A percentile compares a stretch with the other conserved stretches of the same genome.
Conservation (phyloP, 2,888 invertebrate species). For the Hypercompe scribonia region DNA sequence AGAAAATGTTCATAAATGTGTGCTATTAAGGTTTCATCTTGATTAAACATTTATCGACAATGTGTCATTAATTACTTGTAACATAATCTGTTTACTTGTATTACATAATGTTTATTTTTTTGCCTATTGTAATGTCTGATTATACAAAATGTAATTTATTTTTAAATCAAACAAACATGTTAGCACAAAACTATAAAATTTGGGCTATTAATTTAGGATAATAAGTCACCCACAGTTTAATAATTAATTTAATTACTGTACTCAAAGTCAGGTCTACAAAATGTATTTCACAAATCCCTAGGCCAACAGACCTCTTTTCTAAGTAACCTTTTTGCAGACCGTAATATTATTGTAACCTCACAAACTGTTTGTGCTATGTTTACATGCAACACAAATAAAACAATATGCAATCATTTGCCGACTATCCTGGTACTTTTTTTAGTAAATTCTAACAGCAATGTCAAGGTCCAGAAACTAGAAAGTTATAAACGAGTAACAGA, state of each 20-base stretch:
- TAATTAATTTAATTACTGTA: too few relatives aligned
- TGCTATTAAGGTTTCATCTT: not conserved
- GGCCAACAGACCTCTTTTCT: not conserved
- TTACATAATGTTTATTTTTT: not conserved
- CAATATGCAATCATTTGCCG: not conserved
- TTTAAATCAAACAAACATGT: too few relatives aligned
- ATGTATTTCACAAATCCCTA: too few relatives aligned
- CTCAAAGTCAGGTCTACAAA: too few relatives aligned
- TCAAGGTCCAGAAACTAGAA: constrained; percentile 1
- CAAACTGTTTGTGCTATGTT: not conserved
- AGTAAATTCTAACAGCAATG: not conserved
- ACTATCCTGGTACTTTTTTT: not conserved
- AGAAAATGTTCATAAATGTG: not conserved
- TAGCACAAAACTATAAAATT: not conserved
- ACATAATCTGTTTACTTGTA: not conserved
- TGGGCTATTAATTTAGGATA: not conserved
- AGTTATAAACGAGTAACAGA: not conserved
- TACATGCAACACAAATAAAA: not conserved
- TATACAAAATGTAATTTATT: too few relatives aligned
- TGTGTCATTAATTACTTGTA: not conserved
- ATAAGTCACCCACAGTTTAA: not conserved
- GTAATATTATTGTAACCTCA: too few relatives aligned
- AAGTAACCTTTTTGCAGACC: not conserved
- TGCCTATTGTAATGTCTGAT: too few relatives aligned
- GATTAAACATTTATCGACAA: not conserved